These are phyloP conservation scores for Clusia tigrina DNA, from an alignment of 2,888 invertebrate species.

Conservation along the genomic window DNA sequence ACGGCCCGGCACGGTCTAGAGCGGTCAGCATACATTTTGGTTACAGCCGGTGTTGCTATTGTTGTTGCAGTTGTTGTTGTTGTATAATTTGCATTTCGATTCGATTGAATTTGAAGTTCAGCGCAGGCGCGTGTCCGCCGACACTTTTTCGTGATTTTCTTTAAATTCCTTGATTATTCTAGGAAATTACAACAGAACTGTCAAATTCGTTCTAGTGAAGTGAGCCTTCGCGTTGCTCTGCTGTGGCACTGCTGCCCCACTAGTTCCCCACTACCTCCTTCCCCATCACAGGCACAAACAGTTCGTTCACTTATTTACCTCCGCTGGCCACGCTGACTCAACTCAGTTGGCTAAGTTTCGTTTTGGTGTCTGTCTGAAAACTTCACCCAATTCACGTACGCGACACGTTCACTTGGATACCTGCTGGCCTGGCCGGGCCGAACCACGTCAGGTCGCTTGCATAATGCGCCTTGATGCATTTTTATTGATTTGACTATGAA, in stretches of 20 bases:
- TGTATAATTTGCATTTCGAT: constrained; percentile 63
- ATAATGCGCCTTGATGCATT: constrained; percentile 19
- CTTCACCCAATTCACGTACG: constrained; percentile 47
- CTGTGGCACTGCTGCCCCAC: not conserved
- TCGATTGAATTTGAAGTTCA: constrained; percentile 50
- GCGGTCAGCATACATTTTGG: not conserved
- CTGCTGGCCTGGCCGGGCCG: too few species aligned
- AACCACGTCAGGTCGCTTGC: too few species aligned
- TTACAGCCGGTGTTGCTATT: too few species aligned
- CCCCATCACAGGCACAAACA: not conserved
- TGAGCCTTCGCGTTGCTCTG: constrained; percentile 46
- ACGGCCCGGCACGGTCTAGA: not conserved
- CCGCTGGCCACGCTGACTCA: not conserved
- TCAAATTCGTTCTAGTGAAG: constrained; percentile 54
- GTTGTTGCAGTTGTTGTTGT: constrained; percentile 29
- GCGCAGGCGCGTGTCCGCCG: constrained; percentile 61
- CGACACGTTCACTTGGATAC: constrained; percentile 46
- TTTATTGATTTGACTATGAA: constrained; percentile 55
- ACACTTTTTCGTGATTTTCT: constrained; percentile 57
- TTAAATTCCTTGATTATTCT: constrained; percentile 38
- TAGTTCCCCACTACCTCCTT: too few species aligned
- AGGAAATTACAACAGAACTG: constrained; percentile 56
- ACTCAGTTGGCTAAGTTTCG: too few species aligned
- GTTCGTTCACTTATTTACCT: not conserved
- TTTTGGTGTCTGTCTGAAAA: not conserved